Evolutionary conservation across 2,797 vertebrate species (phyloP).

Genomic region (Chelonia mydas): DNA sequence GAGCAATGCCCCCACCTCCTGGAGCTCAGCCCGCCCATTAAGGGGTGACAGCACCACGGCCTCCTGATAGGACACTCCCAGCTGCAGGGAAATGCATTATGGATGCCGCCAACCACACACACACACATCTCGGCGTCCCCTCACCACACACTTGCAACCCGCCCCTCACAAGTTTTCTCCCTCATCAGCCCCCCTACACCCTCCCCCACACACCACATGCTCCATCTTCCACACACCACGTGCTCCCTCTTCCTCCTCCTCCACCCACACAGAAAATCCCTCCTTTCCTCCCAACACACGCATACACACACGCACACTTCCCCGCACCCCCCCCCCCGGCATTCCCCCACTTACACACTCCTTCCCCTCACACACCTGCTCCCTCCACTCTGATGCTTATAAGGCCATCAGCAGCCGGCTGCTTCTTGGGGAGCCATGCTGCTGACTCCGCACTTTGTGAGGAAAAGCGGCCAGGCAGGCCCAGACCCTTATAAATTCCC

Average conservation of each 20-base stretch:
- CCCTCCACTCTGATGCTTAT: neutral
- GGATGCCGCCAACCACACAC: neutral
- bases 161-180: neutral
- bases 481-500: neutral
- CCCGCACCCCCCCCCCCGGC: accelerated
- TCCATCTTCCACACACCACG: neutral
- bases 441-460: neutral
- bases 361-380: neutral
- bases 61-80: neutral
- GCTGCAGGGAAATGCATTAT: neutral
- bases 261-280: no score
- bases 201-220: neutral
- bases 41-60: neutral
- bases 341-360: no score
- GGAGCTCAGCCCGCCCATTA: neutral
- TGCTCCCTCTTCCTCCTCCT: no score
- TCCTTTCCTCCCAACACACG: neutral
- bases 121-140: neutral
- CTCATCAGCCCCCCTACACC: neutral
- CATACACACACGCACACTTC: neutral
- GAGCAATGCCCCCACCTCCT: neutral
- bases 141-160: neutral
- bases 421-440: neutral
- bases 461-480: neutral
- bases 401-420: neutral